Percentiles rank a stretch among this genome's conserved stretches.
phyloP scores from a whole-genome alignment of 1,140 invertebrate species.

The Druon quercuslanigerum region DNA sequence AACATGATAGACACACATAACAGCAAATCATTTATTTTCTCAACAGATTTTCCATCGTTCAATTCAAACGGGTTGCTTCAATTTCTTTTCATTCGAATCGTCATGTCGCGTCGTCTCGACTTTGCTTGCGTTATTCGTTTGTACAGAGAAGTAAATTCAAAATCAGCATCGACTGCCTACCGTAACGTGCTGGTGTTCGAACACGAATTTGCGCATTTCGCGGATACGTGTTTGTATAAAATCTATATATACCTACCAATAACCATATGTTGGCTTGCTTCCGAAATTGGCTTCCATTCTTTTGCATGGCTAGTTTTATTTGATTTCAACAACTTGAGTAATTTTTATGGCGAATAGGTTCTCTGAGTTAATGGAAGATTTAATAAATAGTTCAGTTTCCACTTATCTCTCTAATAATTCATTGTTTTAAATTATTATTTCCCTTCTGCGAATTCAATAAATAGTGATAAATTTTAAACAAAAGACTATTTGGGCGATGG shows the following conservation, averaged over 20 bases:
- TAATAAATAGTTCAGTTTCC: not conserved
- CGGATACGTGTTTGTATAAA: not conserved
- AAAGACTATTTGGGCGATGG: not conserved
- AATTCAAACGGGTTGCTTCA: constrained; percentile 51
- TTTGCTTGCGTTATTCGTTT: constrained; percentile 50
- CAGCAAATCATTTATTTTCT: constrained; percentile 62
- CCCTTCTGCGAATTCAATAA: no score
- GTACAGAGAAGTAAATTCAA: constrained; percentile 46
- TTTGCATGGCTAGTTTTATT: not conserved
- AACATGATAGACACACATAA: constrained; percentile 23
- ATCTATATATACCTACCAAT: not conserved
- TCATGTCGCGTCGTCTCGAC: constrained; percentile 4
- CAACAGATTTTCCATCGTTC: constrained; percentile 55
- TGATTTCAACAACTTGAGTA: not conserved
- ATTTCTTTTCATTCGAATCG: constrained; percentile 32
- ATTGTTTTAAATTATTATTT: no score
- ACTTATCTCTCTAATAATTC: not conserved
- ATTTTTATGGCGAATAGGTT: not conserved
- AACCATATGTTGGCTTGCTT: constrained; percentile 20
- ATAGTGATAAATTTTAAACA: no score
- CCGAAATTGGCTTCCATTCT: not conserved
- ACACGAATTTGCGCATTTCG: not conserved
- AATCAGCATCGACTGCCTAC: constrained; percentile 50
- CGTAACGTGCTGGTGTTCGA: not conserved
- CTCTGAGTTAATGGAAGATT: not conserved